phyloP scores from a whole-genome alignment of 2,113 vertebrate species.

The Scytalopus superciliaris region DNA sequence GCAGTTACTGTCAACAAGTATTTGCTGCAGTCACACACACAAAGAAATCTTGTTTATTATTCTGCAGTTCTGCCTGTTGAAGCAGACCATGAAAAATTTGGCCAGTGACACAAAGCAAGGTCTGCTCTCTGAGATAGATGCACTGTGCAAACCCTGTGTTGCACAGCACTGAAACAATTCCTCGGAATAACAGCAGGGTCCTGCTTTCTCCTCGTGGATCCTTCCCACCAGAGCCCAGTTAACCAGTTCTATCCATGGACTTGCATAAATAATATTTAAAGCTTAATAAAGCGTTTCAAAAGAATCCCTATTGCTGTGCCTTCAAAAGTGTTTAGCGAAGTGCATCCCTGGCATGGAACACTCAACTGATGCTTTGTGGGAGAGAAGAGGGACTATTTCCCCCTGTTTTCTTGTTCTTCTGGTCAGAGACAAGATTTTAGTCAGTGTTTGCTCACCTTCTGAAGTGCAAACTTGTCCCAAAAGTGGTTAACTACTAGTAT shows the following conservation, averaged over 20 bases:
- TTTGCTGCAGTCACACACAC: background rate
- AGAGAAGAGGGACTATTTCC: background rate
- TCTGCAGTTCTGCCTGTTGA: background rate
- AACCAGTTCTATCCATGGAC: rapidly evolving
- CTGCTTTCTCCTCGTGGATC: rapidly evolving
- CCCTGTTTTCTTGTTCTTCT: background rate
- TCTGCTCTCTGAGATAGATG: background rate
- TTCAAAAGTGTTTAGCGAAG: background rate
- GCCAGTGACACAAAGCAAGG: background rate
- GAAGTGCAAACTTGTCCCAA: background rate
- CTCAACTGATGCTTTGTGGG: background rate
- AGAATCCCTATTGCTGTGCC: background rate
- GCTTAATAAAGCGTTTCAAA: background rate
- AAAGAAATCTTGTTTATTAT: background rate
- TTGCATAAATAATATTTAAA: background rate
- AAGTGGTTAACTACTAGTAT: background rate
- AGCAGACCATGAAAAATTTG: background rate
- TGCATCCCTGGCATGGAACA: too few species aligned
- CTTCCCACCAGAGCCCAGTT: background rate
- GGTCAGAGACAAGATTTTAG: background rate
- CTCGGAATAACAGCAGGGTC: background rate
- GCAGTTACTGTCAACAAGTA: background rate
- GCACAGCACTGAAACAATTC: background rate
- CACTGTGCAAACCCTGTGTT: background rate
- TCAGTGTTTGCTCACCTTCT: too few species aligned